phyloP scores from a whole-genome alignment of 1,140 invertebrate genomes.

The Zaprionus vittiger region DNA sequence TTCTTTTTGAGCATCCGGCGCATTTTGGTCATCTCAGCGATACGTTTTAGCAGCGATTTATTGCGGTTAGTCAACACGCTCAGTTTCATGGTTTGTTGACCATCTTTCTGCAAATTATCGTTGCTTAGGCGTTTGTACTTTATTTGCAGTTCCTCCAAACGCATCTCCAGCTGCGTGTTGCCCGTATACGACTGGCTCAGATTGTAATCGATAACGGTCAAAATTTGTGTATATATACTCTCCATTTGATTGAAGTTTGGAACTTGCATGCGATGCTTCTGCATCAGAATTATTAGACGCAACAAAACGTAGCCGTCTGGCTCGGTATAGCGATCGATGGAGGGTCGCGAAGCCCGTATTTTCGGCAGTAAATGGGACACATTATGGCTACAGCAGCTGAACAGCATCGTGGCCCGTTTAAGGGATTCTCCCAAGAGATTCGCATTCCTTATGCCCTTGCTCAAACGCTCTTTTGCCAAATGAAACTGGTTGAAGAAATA shows the following conservation, averaged over 20 bases:
- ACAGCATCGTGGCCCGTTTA: not conserved
- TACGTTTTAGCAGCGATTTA: too few species aligned
- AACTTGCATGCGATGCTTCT: not conserved
- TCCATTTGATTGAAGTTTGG: not conserved
- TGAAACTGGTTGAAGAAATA: not conserved
- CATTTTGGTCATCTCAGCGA: too few species aligned
- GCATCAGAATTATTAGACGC: not conserved
- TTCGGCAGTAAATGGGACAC: not conserved
- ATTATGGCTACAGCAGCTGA: not conserved
- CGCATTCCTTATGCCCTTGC: not conserved
- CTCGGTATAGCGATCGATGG: not conserved
- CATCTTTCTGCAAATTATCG: too few species aligned
- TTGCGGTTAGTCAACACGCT: too few species aligned
- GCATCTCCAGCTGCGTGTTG: too few species aligned
- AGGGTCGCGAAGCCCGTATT: not conserved
- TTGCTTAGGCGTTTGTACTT: too few species aligned
- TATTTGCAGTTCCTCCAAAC: too few species aligned
- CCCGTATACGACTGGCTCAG: too few species aligned
- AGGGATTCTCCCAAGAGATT: not conserved
- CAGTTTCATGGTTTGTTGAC: too few species aligned
- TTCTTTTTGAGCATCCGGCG: too few species aligned
- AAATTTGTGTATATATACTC: not conserved
- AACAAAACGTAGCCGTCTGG: not conserved
- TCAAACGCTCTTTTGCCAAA: not conserved
- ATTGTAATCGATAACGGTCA: not conserved